phyloP scores from a whole-genome alignment of 2,888 invertebrate species.

The Prenolepis imparis region DNA sequence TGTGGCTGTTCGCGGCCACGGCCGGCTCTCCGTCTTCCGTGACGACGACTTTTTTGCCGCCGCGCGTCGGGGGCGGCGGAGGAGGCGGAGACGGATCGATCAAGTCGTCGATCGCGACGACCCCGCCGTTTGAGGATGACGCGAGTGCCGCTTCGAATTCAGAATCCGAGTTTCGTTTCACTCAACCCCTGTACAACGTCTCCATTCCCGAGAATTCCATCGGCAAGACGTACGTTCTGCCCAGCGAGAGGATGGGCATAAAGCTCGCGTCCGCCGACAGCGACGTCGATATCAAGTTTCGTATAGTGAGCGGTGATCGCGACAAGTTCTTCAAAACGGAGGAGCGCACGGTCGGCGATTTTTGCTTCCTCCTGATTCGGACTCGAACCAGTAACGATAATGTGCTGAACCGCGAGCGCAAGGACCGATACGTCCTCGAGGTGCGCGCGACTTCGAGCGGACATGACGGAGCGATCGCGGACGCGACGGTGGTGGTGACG shows the following conservation, averaged over 20 bases:
- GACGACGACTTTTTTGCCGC: constrained; percentile 65
- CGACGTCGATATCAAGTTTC: constrained; percentile 91
- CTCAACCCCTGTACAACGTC: constrained; percentile 93
- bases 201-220: constrained; percentile 97
- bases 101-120: constrained; percentile 60
- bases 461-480: constrained; percentile 88
- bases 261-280: constrained; percentile 84
- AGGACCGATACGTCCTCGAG: constrained; percentile 93
- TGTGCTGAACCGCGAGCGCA: constrained; percentile 97
- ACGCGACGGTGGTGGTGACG: constrained; percentile 90
- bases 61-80: constrained; percentile 44
- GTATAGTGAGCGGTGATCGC: constrained; percentile 95
- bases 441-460: constrained; percentile 91
- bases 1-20: constrained; percentile 83
- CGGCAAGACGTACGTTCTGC: constrained; percentile 94
- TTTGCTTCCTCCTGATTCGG: constrained; percentile 96
- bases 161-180: constrained; percentile 89
- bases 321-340: constrained; percentile 98
- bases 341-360: constrained; percentile 95
- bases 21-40: constrained; percentile 78
- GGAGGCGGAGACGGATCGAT: constrained; percentile 27
- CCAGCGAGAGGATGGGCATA: constrained; percentile 94
- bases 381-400: constrained; percentile 95
- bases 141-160: constrained; percentile 33
- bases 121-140: constrained; percentile 54